phyloP scores from a whole-genome alignment of 2,888 invertebrate genomes.

The Buathra laborator region DNA sequence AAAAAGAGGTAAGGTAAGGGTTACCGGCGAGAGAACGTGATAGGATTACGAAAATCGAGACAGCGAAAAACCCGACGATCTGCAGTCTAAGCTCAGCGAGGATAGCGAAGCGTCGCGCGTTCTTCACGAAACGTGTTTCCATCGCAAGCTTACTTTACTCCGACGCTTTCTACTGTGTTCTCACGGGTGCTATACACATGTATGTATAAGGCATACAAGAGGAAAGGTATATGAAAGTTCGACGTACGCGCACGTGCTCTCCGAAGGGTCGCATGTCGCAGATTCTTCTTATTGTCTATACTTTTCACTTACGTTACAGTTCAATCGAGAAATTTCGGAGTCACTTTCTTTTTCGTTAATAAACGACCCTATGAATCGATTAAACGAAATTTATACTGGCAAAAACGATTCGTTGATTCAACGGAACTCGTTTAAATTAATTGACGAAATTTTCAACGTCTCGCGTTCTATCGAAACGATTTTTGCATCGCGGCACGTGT shows the following conservation, averaged over 20 bases:
- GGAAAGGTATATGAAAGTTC: constrained; percentile 23
- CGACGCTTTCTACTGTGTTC: constrained; percentile 41
- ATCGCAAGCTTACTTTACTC: constrained; percentile 30
- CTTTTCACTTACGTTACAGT: too few relatives aligned
- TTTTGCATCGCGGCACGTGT: too few relatives aligned
- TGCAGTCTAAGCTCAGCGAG: neutral
- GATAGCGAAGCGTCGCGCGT: neutral
- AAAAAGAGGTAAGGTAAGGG: constrained; percentile 39
- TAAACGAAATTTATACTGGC: too few relatives aligned
- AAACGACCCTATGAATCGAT: too few relatives aligned
- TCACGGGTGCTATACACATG: neutral
- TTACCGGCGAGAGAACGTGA: constrained; percentile 57
- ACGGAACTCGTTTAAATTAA: too few relatives aligned
- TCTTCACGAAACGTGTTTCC: constrained; percentile 38
- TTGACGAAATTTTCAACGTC: too few relatives aligned
- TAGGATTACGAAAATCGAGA: constrained; percentile 55
- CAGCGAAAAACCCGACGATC: constrained; percentile 23
- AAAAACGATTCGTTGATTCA: too few relatives aligned
- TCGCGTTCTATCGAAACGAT: too few relatives aligned
- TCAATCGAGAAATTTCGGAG: too few relatives aligned
- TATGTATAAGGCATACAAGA: neutral
- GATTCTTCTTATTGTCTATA: too few relatives aligned
- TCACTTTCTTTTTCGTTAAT: too few relatives aligned
- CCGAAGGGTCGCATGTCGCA: too few relatives aligned
- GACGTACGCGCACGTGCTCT: constrained; percentile 26